Base-by-base conservation (phyloP, 2,888 invertebrate genomes). In the Orgyia antiqua region DNA sequence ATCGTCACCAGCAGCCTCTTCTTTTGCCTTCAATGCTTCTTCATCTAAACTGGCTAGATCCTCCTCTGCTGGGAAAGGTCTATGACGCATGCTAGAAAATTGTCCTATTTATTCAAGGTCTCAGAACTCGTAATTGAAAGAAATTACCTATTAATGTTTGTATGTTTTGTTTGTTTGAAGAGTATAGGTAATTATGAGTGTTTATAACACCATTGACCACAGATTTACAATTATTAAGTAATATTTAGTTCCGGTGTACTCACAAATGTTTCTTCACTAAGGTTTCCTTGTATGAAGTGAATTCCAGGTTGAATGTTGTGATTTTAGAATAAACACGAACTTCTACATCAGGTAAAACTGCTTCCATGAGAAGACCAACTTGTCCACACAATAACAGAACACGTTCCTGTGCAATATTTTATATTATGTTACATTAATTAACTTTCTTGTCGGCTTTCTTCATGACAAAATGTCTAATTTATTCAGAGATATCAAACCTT, bases 21-120 rank as follows among this genome's bases (percentile, higher is more conserved):
- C 88, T 27, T 74, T 73, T 1, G 90, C 78, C 41, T 89, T 86
- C n/a, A 89, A 64, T 27, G 93, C 89, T 29, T 82, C 83, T 55
- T 86, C 86, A 20, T 87, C 87, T 15, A 84, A 69, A 45, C 86
- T 86, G 2, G 84, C 84, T 4, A 86, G 57, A 41, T 86, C 87
- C 37, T 87, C 86, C 52, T 86, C 86, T 2, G 61, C 55, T 1
- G 84, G 84, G 21, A 84, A 82, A 9, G 86, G 84, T 18, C 77
- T 71, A 39, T 73, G 33, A 0, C 83, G 80, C 71, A 87, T 71
- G 35, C 87, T 87, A 37, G 17, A 6, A 6, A n/a, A n/a, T n/a
- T n/a, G n/a, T n/a, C n/a, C n/a, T n/a, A n/a, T n/a, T n/a, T n/a
- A n/a, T n/a, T n/a, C n/a, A n/a, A n/a, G n/a, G n/a, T n/a, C n/a